Evolutionary conservation across 2,113 vertebrate species (phyloP), one percentile per base, ranked within the genome.

Genomic region (Oryzias celebensis): DNA sequence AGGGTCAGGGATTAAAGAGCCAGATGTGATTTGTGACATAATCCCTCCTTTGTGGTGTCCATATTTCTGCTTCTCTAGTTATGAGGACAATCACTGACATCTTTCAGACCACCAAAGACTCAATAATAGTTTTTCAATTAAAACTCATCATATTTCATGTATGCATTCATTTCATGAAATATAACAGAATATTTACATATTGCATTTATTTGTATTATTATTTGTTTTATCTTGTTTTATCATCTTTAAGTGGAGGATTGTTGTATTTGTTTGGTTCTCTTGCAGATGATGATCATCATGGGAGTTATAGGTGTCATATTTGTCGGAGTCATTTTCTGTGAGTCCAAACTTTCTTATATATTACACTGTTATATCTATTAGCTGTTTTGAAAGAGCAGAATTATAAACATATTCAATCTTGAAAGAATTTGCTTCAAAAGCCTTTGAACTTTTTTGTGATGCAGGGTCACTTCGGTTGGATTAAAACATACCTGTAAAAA

Each of bases 271-370:
- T 1, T 51, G 7, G 12, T 26, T 62, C 16, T 45, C 48, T 28
- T 66, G 3, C 91, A 98, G 96, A 97, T 97, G 95, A 96, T 96
- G 96, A 95, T 93, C 53, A 96, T 98, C 26, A 91, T 96, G 85
- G 92, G 93, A 2, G 54, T 91, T 0, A 85, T 96, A 36, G 87
- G 94, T n/a, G 23, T 96, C 23, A 71, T 97, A 65, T 73, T 94
- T 82, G 83, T 96, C 52, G 90, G 94, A 51, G 93, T 96, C 82
- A 89, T 96, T 16, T 90, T 96, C 44, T 89, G 96, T 98, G 76
- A 97, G 96, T 94, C 52, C 57, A 54, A 58, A 42, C 22, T 2
- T 4, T 49, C 16, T 5, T 4, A 4, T 52, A 10, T 36, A 36
- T 36, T 36, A 36, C 36, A 36, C 36, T 12, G 8, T 36, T 36